Evolutionary conservation across 37 sponge, comb jelly and placozoan species (phyloP).

Genomic region (Beroe ovata): DNA sequence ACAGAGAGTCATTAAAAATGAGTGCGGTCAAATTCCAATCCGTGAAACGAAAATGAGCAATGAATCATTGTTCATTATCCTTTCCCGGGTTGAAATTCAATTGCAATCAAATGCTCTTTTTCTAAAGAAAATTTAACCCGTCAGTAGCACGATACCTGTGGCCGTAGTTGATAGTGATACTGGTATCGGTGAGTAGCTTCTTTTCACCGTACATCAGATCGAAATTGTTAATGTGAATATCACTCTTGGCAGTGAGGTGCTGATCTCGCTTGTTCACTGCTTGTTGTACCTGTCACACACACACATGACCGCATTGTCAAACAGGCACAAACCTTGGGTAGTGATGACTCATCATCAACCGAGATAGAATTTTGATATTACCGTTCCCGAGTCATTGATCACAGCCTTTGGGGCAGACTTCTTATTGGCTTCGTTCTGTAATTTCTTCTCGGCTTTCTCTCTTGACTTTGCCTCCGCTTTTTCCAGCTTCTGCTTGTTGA

Average conservation of each 20-base stretch:
- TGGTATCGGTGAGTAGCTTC: slow-evolving; percentile 50
- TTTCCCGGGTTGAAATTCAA: too few relatives aligned
- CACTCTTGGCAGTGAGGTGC: slow-evolving; percentile 48
- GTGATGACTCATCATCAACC: not conserved
- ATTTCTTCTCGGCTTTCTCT: slow-evolving; percentile 80
- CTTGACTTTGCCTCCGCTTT: slow-evolving; percentile 83
- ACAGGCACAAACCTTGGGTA: too few relatives aligned
- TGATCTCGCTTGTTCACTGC: slow-evolving; percentile 43
- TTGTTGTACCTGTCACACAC: slow-evolving; percentile 61
- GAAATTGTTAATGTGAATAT: slow-evolving; percentile 50
- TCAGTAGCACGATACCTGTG: too few relatives aligned
- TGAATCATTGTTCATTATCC: too few relatives aligned
- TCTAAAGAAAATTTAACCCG: too few relatives aligned
- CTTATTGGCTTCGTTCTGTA: slow-evolving; percentile 64
- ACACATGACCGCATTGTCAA: too few relatives aligned
- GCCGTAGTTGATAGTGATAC: slow-evolving; percentile 55
- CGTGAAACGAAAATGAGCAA: too few relatives aligned
- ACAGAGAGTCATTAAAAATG: too few relatives aligned
- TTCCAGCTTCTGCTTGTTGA: slow-evolving; percentile 79
- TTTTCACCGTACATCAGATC: slow-evolving; percentile 62
- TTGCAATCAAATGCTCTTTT: too few relatives aligned
- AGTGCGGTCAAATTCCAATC: too few relatives aligned
- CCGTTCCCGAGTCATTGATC: slow-evolving; percentile 57
- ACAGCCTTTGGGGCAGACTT: slow-evolving; percentile 20
- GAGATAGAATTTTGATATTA: not conserved